Evolutionary conservation across 2,888 invertebrate genomes (phyloP), one percentile per base, ranked within the genome.

Genomic region (Limenitis camilla): DNA sequence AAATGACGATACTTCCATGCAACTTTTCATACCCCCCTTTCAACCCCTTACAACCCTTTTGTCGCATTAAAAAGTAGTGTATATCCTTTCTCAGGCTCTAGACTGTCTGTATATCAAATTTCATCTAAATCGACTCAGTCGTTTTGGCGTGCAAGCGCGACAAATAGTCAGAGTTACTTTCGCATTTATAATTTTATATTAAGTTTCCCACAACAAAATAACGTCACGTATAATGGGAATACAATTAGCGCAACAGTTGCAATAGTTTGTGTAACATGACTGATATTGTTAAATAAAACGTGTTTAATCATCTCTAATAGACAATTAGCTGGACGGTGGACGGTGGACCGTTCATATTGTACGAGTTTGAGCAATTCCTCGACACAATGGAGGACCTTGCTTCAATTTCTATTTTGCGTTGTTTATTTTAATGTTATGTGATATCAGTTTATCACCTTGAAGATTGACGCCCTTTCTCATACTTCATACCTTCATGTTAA

Each of bases 261-360:
- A 52, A 41, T 38, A 48, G 40, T 49, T 49, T 51, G 50, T 44
- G 45, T 28, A 45, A 29, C 36, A 28, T 30, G 11, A 39, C 11
- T 19, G 43, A 44, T 49, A 53, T 56, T 49, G 47, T 53, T 40
- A 40, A 43, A 57, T 40, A n/a, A 52, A 52, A 54, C 54, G 54
- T 57, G 56, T 47, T 50, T 33, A 56, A 56, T 56, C 53, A 44
- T 49, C 43, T 44, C 44, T 44, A 30, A 49, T 19, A 30, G 32
- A 44, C 11, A 50, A 27, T 49, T 42, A 27, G 44, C 9, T 50
- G 31, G 39, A 45, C 40, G 19, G 10, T n/a, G n/a, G n/a, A n/a
- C 32, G 36, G 10, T 44, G 32, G 32, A 45, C 31, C 39, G 44
- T 40, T n/a, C 39, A 44, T 4, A 45, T 39, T 40, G 27, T 32